Percentiles rank a stretch among this genome's conserved stretches.
These are phyloP conservation scores for Timandra comae DNA, from an alignment of 2,888 invertebrate species.

Conservation along the genomic window DNA sequence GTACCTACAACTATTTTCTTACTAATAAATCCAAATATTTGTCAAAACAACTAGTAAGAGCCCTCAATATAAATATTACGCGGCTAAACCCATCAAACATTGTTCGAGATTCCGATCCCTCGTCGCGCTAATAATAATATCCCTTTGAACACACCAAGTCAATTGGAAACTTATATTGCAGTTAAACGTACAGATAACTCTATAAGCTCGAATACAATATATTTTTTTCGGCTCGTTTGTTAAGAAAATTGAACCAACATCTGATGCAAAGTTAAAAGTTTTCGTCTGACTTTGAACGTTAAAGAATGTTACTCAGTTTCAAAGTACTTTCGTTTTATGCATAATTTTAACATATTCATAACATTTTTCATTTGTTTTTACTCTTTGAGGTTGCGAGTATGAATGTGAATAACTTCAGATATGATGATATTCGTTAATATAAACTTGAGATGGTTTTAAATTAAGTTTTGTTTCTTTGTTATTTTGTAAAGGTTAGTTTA, in stretches of 20 bases:
- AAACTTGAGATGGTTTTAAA: too few relatives aligned
- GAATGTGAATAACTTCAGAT: too few relatives aligned
- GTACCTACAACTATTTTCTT: too few relatives aligned
- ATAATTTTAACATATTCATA: conserved; percentile 13
- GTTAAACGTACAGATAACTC: conserved; percentile 56
- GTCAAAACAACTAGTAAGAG: too few relatives aligned
- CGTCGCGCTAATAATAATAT: conserved; percentile 51
- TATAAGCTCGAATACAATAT: conserved; percentile 43
- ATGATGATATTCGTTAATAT: too few relatives aligned
- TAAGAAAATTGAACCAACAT: conserved; percentile 59
- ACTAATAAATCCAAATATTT: too few relatives aligned
- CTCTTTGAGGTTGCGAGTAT: conserved; percentile 1
- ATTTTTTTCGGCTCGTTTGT: conserved; percentile 62
- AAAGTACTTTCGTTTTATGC: conserved; percentile 5
- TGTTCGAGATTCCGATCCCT: conserved; percentile 19
- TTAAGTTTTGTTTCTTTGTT: too few relatives aligned
- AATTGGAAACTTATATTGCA: conserved; percentile 59
- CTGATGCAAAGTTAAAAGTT: conserved; percentile 35
- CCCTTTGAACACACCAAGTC: conserved; percentile 62
- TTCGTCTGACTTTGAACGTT: conserved; percentile 15
- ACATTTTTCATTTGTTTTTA: conserved; percentile 7
- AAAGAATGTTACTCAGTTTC: conserved; percentile 15
- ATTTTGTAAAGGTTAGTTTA: too few relatives aligned
- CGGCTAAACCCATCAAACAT: background rate
- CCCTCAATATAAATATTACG: too few relatives aligned